Percentiles rank a stretch among this genome's conserved stretches.
These are phyloP conservation scores for Hemitrygon akajei DNA, from an alignment of 2,797 vertebrate genomes.

Conservation along the genomic window DNA sequence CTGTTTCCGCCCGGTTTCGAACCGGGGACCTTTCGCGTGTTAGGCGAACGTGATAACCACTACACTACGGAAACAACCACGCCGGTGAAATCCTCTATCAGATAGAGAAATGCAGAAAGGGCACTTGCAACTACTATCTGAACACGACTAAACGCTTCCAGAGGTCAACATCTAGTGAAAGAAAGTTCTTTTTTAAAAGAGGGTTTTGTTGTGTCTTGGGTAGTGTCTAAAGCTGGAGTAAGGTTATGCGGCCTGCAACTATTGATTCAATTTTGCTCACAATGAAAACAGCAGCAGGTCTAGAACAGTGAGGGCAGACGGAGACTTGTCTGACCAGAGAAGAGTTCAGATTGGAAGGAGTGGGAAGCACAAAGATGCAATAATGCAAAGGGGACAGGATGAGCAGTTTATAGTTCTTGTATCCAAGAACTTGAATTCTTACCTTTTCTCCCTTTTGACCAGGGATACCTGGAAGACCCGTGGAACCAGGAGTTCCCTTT, in stretches of 20 bases:
- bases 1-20: constrained; percentile 34
- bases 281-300: background rate
- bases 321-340: background rate
- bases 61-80: constrained; percentile 15
- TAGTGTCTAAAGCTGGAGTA: background rate
- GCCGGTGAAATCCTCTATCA: fast-evolving
- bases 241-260: background rate
- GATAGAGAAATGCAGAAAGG: background rate
- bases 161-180: background rate
- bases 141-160: background rate
- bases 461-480: constrained; percentile 81
- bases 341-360: background rate
- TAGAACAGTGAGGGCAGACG: background rate
- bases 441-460: constrained; percentile 93
- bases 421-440: constrained; percentile 44
- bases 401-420: background rate
- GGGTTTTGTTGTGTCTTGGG: too few relatives aligned
- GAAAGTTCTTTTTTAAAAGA: background rate
- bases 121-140: background rate
- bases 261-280: background rate
- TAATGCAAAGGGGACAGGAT: background rate
- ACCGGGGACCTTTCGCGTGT: constrained; percentile 37
- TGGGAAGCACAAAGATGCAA: background rate
- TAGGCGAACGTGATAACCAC: constrained; percentile 36
- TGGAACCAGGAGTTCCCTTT: constrained; percentile 66